phyloP scores from a whole-genome alignment of 2,888 invertebrate genomes.

The Doris montereyensis region DNA sequence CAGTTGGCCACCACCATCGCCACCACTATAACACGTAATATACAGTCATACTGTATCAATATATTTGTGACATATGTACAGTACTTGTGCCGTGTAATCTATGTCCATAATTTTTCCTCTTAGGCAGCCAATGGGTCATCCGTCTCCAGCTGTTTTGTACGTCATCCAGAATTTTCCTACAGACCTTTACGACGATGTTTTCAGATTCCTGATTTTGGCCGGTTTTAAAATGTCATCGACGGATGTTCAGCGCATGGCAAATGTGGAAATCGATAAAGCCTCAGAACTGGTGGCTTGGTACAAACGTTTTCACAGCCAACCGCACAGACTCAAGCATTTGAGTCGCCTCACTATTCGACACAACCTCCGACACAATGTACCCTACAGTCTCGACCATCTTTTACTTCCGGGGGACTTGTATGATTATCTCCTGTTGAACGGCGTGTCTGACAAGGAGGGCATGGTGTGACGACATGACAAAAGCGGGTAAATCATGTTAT shows the following conservation, averaged over 20 bases:
- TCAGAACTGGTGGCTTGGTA: slow-evolving; percentile 39
- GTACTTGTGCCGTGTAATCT: no score
- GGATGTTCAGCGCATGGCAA: slow-evolving; percentile 40
- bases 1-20: no score
- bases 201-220: slow-evolving; percentile 38
- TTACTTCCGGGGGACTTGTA: slow-evolving; percentile 38
- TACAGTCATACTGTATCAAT: no score
- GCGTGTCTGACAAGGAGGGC: slow-evolving; percentile 22
- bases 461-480: background rate
- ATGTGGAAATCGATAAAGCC: slow-evolving; percentile 40
- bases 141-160: slow-evolving; percentile 37
- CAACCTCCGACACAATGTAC: slow-evolving; percentile 35
- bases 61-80: no score
- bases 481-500: no score
- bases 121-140: slow-evolving; percentile 37
- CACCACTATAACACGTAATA: no score
- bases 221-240: slow-evolving; percentile 36
- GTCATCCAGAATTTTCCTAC: slow-evolving; percentile 43
- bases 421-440: slow-evolving; percentile 33
- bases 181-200: slow-evolving; percentile 39
- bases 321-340: slow-evolving; percentile 38
- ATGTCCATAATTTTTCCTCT: no score
- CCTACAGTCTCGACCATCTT: slow-evolving; percentile 33
- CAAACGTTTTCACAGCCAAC: slow-evolving; percentile 40
- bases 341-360: slow-evolving; percentile 32